Evolutionary conservation across 92 coral and sea anemone species (phyloP).

Genomic region (Epizoanthus ramosus): DNA sequence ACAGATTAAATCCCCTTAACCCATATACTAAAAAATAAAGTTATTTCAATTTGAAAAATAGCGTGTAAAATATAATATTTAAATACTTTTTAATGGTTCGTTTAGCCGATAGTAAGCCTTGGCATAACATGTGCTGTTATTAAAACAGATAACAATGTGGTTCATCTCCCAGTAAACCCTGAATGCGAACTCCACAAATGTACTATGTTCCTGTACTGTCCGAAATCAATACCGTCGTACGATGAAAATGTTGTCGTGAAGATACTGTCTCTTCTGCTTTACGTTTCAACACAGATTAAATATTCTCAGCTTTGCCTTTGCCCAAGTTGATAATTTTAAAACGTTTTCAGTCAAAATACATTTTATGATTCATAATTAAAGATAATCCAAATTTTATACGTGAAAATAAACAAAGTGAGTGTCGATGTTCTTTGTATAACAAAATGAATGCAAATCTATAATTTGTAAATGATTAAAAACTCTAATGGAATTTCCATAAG

Average conservation of each 20-base stretch:
- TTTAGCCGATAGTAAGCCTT: neutral
- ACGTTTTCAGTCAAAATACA: neutral
- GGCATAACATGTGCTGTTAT: slow-evolving; percentile 8
- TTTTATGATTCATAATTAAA: neutral
- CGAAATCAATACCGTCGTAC: neutral
- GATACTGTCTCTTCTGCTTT: no score
- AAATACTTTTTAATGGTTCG: neutral
- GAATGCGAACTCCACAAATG: neutral
- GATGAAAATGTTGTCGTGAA: neutral
- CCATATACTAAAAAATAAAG: slow-evolving; percentile 32
- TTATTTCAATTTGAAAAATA: slow-evolving; percentile 33
- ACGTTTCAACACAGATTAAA: neutral
- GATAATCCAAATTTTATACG: no score
- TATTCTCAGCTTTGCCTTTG: neutral
- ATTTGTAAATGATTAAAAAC: slow-evolving; percentile 10
- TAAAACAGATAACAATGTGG: neutral
- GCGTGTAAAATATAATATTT: slow-evolving; percentile 39
- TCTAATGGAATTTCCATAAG: neutral
- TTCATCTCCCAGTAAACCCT: neutral
- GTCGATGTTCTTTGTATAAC: neutral
- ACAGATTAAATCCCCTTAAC: neutral
- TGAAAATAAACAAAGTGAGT: no score
- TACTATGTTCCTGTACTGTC: neutral
- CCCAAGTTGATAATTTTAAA: slow-evolving; percentile 17
- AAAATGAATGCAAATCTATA: slow-evolving; percentile 1